A percentile compares a stretch with the other conserved stretches of the same genome.
Conservation (phyloP, 2,797 vertebrate species). For the Gymnocypris eckloni region DNA sequence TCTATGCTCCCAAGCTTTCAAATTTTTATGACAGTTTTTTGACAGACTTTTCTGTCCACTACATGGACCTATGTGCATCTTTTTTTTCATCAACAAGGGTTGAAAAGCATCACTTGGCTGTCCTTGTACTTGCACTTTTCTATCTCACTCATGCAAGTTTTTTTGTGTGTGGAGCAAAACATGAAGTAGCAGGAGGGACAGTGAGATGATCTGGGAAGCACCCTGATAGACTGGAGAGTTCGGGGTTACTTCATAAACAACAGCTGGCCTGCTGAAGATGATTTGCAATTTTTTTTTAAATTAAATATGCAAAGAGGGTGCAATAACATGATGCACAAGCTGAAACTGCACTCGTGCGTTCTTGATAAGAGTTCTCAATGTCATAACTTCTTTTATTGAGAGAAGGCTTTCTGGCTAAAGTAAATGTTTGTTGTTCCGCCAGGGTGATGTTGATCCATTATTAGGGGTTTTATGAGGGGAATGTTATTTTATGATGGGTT, state of each 20-base stretch:
- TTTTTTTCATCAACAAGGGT: no score
- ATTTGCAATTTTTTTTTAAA: not conserved
- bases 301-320: not conserved
- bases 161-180: conserved; percentile 15
- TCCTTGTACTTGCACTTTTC: conserved; percentile 15
- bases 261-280: conserved; percentile 33
- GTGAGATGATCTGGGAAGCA: conserved; percentile 24
- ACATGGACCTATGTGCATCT: no score
- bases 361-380: not conserved
- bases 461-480: conserved; percentile 45
- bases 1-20: no score
- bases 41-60: no score
- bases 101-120: not conserved
- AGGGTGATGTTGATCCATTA: conserved; percentile 35
- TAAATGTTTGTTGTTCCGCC: conserved; percentile 52
- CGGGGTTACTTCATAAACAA: conserved; percentile 36
- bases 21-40: no score
- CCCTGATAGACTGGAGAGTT: conserved; percentile 9
- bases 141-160: not conserved
- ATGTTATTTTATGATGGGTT: conserved; percentile 41
- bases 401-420: conserved; percentile 29
- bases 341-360: not conserved
- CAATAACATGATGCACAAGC: no score
- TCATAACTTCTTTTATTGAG: conserved; percentile 25
- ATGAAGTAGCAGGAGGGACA: conserved; percentile 13